phyloP scores from a whole-genome alignment of 2,797 vertebrate genomes.

The Hemitrygon akajei region DNA sequence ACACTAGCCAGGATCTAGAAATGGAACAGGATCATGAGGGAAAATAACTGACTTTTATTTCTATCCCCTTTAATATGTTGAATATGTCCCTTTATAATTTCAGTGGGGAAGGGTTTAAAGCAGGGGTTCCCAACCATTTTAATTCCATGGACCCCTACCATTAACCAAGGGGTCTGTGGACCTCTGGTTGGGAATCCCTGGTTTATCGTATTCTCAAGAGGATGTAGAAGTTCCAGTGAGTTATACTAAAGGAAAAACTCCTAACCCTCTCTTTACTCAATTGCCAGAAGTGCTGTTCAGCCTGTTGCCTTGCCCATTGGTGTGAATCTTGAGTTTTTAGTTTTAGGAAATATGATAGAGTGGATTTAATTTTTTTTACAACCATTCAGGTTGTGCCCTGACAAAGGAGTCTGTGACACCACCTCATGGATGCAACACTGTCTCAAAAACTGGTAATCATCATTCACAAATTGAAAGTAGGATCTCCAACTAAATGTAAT shows the following conservation, averaged over 20 bases:
- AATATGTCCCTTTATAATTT: background rate
- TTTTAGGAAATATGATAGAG: background rate
- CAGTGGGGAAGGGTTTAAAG: no score
- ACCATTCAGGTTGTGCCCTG: background rate
- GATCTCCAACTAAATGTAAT: background rate
- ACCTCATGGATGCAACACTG: background rate
- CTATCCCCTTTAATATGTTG: background rate
- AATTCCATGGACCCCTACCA: no score
- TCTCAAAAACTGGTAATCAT: background rate
- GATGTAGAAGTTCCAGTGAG: background rate
- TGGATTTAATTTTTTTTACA: background rate
- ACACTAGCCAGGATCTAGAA: background rate
- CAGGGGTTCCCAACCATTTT: no score
- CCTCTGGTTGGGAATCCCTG: no score
- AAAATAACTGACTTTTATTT: background rate
- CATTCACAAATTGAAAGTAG: background rate
- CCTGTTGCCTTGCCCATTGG: background rate
- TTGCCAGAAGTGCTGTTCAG: background rate
- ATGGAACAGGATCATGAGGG: background rate
- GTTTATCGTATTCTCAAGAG: background rate
- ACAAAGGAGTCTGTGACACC: background rate
- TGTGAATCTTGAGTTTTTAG: background rate
- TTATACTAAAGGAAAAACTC: background rate
- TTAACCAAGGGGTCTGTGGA: no score
- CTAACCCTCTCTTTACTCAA: background rate